Evolutionary conservation across 2,797 vertebrate species (phyloP).

Genomic region (Gorsachius magnificus): DNA sequence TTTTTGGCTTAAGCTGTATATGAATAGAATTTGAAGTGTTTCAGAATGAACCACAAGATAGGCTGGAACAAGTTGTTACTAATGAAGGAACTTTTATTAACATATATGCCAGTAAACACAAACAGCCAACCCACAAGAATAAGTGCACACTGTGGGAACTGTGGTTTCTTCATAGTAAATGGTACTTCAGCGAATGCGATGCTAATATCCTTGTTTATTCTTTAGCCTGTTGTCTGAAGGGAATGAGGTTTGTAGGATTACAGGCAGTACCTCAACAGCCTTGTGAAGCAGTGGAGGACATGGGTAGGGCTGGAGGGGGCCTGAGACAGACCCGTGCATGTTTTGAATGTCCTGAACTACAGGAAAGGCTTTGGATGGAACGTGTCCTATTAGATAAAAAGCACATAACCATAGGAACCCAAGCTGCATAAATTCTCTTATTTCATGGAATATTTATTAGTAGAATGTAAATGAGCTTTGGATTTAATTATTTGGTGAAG

Average conservation of each 20-base stretch:
- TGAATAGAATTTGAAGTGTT: background rate
- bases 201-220: background rate
- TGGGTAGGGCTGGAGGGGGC: background rate
- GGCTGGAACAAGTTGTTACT: background rate
- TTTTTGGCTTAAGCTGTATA: background rate
- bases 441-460: background rate
- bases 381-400: background rate
- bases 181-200: background rate
- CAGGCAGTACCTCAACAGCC: background rate
- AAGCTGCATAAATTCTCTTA: background rate
- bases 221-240: background rate
- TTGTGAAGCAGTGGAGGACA: background rate
- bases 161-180: background rate
- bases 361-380: background rate
- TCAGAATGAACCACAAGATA: background rate
- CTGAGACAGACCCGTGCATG: background rate
- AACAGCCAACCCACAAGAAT: background rate
- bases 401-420: background rate
- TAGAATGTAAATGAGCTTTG: background rate
- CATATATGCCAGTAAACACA: background rate
- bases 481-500: background rate
- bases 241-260: background rate
- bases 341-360: background rate
- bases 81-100: background rate
- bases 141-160: background rate